Evolutionary conservation across 2,888 invertebrate species (phyloP), one percentile per base, ranked within the genome.

Genomic region (Agrochola lychnidis): DNA sequence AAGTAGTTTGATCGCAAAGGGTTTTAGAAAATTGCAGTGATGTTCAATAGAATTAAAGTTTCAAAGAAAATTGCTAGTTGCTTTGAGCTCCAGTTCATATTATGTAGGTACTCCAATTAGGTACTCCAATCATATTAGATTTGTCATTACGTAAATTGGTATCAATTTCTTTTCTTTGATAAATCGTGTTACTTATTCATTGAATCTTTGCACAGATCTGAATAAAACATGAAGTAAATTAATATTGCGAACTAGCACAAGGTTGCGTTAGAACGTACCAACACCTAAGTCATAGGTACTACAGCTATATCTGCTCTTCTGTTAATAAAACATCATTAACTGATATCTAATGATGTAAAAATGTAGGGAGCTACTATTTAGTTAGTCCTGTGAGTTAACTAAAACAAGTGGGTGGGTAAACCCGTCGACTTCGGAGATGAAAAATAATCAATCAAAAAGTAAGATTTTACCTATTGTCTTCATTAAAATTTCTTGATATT

Each of bases 1-100:
- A 79, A 73, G 75, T 74, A 66, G 76, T 69, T 73, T 64, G 61
- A 66, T 76, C 76, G 70, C 45, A 67, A 79, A 75, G 62, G 42
- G 57, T 40, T 71, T 70, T 19, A 72, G 72, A 16, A 83, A 83
- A 86, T 86, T 83, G 75, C 79, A 70, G 16, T 51, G 51, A 79
- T 70, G 73, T 86, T 73, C 83, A 86, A 84, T 84, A 84, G 67
- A 86, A 83, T 84, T 73, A 84, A 84, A 76, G 48, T 83, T 79
- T 83, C 75, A 84, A 73, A 64, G 84, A 45, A 83, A 76, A 84
- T 84, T 84, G 61, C 75, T 83, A 16, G 79, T 79, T 86, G 14
- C 84, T 86, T 83, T 84, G 79, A 86, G 70, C 53, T 70, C 19
- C 2, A 56, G 53, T 77, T 76, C 71, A 66, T 53, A 68, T 78